Conservation (phyloP, 2,797 vertebrate genomes). For the Ptychobarbus kaznakovi region DNA sequence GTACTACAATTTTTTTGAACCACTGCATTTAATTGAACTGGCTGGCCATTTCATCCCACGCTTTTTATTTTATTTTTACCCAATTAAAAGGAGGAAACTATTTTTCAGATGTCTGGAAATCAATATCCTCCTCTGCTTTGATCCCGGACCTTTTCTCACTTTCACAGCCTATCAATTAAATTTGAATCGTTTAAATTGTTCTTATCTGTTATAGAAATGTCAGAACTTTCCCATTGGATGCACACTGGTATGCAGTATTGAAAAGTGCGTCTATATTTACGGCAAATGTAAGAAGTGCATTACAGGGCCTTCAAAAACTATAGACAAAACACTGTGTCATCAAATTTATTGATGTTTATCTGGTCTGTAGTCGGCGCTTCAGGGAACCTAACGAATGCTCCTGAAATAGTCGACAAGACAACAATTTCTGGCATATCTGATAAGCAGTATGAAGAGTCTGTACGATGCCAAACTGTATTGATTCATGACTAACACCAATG, state of each 20-base stretch:
- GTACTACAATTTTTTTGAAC: slow-evolving; percentile 16
- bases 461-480: slow-evolving; percentile 25
- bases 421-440: background rate
- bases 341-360: slow-evolving; percentile 20
- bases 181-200: background rate
- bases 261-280: background rate
- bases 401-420: background rate
- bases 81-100: slow-evolving; percentile 45
- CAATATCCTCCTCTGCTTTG: slow-evolving; percentile 13
- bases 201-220: slow-evolving; percentile 1
- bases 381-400: background rate
- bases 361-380: background rate
- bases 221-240: background rate
- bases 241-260: background rate
- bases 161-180: slow-evolving; percentile 24
- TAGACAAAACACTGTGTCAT: background rate
- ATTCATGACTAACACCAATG: slow-evolving; percentile 14
- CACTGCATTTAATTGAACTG: slow-evolving; percentile 10
- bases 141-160: background rate
- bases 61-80: slow-evolving; percentile 11
- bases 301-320: background rate
- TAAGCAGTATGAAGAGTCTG: background rate
- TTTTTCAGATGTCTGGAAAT: slow-evolving; percentile 10
- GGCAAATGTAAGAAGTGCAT: background rate
- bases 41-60: background rate